These are phyloP conservation scores for Ctenicera cuprea DNA, from an alignment of 2,888 invertebrate genomes.

Conservation along the genomic window DNA sequence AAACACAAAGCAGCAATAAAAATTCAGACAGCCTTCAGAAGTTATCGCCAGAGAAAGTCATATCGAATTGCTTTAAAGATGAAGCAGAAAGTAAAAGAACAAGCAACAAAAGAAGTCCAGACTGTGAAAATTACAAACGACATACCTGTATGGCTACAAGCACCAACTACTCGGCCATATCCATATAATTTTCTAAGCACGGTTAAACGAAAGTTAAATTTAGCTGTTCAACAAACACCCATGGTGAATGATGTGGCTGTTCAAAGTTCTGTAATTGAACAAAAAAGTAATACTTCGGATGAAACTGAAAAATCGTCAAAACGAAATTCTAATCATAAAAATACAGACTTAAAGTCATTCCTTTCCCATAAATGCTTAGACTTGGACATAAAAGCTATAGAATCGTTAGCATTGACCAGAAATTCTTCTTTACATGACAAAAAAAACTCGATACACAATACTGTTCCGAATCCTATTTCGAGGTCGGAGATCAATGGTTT, in stretches of 20 bases:
- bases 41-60: constrained; percentile 58
- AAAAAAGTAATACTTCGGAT: not conserved
- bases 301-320: not conserved
- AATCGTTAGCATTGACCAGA: constrained; percentile 60
- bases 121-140: constrained; percentile 40
- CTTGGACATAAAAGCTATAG: constrained; percentile 63
- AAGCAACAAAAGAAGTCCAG: constrained; percentile 49
- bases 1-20: constrained; percentile 56
- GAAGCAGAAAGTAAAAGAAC: constrained; percentile 43
- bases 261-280: constrained; percentile 56
- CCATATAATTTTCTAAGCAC: constrained; percentile 79
- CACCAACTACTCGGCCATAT: constrained; percentile 71
- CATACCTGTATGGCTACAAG: constrained; percentile 69
- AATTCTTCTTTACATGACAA: constrained; percentile 2
- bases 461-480: not conserved
- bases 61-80: constrained; percentile 41
- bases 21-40: constrained; percentile 62
- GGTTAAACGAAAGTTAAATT: constrained; percentile 75
- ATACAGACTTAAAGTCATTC: constrained; percentile 57
- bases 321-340: constrained; percentile 7
- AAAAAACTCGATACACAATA: not conserved
- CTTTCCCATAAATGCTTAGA: constrained; percentile 63
- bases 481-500: constrained; percentile 25
- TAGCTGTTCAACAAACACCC: constrained; percentile 59
- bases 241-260: constrained; percentile 60